These are phyloP conservation scores for Nyctibius grandis DNA, from an alignment of 2,797 vertebrate genomes.

Conservation along the genomic window DNA sequence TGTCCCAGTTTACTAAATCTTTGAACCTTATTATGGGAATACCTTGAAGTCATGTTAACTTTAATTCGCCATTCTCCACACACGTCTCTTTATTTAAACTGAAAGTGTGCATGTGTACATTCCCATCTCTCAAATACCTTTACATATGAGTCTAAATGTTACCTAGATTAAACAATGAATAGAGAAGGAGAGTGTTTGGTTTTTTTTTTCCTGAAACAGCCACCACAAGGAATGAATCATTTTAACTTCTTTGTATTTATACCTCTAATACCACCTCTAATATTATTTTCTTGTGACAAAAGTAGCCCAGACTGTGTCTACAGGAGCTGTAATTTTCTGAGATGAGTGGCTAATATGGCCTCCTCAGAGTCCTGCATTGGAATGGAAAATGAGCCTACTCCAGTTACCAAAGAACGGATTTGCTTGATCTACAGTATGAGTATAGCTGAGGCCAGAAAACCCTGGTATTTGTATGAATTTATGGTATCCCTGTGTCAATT, in stretches of 20 bases:
- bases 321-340: background rate
- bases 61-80: slow-evolving; percentile 61
- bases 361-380: slow-evolving; percentile 1
- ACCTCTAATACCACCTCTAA: background rate
- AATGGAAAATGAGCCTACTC: slow-evolving; percentile 45
- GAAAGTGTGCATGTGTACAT: slow-evolving; percentile 64
- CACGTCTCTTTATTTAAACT: slow-evolving; percentile 67
- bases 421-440: slow-evolving; percentile 57
- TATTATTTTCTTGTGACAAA: background rate
- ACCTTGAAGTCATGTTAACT: slow-evolving; percentile 52
- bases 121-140: slow-evolving; percentile 19
- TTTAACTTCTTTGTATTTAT: slow-evolving; percentile 1
- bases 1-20: slow-evolving; percentile 67
- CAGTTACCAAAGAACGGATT: slow-evolving; percentile 75
- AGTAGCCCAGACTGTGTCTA: background rate
- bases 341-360: background rate
- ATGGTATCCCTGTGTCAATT: slow-evolving; percentile 39
- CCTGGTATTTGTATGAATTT: slow-evolving; percentile 69
- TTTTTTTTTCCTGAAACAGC: background rate
- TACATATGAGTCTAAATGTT: slow-evolving; percentile 29
- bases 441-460: slow-evolving; percentile 49
- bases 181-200: background rate
- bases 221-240: background rate
- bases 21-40: slow-evolving; percentile 59
- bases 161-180: slow-evolving; percentile 25